Base-by-base conservation (phyloP, 2,797 vertebrate species). In the Basileuterus tristriatus region DNA sequence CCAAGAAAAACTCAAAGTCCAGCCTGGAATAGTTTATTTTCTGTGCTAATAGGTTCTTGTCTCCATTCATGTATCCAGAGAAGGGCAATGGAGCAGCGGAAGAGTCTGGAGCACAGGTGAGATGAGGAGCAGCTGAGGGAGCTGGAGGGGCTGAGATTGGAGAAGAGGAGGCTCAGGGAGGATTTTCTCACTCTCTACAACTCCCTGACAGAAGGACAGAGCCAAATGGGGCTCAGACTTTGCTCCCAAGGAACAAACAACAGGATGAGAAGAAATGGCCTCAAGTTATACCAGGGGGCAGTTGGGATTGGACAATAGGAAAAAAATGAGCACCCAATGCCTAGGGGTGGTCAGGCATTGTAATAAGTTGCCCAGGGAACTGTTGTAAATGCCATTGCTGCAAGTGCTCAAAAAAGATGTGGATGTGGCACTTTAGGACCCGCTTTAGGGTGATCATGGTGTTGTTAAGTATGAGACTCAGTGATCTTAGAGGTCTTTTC, bases 101-200 rank as follows among this genome's bases (percentile, higher is more conserved):
- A 8, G 15, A 21, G 11, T 21, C 30, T 78, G 80, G 67, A 84
- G 30, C 26, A 41, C 39, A 78, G 9, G 4, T 27, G 15, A 32
- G 65, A 27, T 15, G 23, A 77, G 3, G 58, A 83, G 32, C 8
- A 36, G 64, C 37, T 83, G 20, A 58, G 58, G 37, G 64, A 56
- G 50, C 14, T 89, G 79, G 29, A 37, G 21, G 6, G 26, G 44
- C 44, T 77, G 39, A 50, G 10, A 18, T 0, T 70, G 44, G 7
- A 6, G 21, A 23, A 70, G 2, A 32, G n/a, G 15, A 70, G 30
- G 30, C n/a, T 58, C 37, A 50, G 20, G n/a, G 2, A n/a, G 8
- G 1, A 19, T 11, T 2, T 70, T n/a, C n/a, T 39, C 0, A 1
- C 1, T 22, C 20, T 30, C 37, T 8, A 19, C n/a, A 70, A 11